Evolutionary conservation across 2,113 vertebrate genomes (phyloP).

Genomic region (Rhipidura dahli): DNA sequence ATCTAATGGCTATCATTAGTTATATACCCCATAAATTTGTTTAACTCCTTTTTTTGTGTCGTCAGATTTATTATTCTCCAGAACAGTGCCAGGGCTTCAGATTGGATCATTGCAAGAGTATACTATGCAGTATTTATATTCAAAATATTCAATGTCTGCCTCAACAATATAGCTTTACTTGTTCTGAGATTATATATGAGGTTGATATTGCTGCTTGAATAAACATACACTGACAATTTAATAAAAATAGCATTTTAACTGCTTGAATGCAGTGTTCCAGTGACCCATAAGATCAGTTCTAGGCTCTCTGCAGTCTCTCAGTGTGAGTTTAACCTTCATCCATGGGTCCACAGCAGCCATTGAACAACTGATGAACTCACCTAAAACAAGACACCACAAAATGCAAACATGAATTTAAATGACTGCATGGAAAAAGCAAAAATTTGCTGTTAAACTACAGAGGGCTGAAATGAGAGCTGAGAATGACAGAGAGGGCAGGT

Average conservation of each 20-base stretch:
- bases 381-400: neutral
- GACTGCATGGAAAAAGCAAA: neutral
- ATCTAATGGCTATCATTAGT: neutral
- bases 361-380: neutral
- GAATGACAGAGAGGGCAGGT: conserved; percentile 20
- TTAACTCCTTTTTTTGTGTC: neutral
- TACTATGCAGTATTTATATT: neutral
- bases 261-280: neutral
- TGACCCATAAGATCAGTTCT: neutral
- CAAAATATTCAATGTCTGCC: conserved; percentile 6
- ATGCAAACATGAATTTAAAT: neutral
- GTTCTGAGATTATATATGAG: neutral
- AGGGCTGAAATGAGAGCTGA: neutral
- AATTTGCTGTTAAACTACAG: neutral
- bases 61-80: neutral
- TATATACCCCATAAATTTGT: neutral
- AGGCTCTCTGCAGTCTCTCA: neutral
- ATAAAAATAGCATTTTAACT: neutral
- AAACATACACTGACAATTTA: neutral
- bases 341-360: neutral
- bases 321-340: neutral
- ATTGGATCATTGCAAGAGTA: neutral
- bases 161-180: neutral
- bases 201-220: neutral
- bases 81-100: neutral